Evolutionary conservation across 2,797 vertebrate species (phyloP), one percentile per base, ranked within the genome.

Genomic region (Pangasius macronema): DNA sequence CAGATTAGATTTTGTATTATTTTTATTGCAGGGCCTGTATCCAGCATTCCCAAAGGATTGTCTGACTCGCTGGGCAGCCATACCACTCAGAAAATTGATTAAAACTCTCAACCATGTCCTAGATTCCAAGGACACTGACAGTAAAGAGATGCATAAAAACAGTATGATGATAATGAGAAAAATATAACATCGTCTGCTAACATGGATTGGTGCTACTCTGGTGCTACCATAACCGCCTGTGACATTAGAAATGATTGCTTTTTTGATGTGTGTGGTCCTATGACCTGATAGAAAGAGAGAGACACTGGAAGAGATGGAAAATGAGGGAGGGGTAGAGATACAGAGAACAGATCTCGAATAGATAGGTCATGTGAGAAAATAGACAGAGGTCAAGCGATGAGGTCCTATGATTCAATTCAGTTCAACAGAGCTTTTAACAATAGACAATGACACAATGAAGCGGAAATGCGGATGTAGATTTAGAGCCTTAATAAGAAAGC

Each of bases 1-100:
- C 95, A 94, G 95, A 96, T 96, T 95, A 95, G 91, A 95, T 95
- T 96, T 90, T 88, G 89, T 89, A 93, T 95, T 95, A 94, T 95
- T 95, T 95, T 95, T 96, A 92, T 91, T 95, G 91, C 93, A 91
- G 89, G 93, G 93, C 94, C 94, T 92, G 92, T 93, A 93, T 93
- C 92, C 92, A 67, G 91, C 93, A 91, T 91, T 88, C 91, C 91
- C 92, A 72, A 89, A 92, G 90, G 93, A 81, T 83, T 86, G 89
- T 49, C 65, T 73, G 85, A 72, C 59, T 79, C 49, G 87, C 90
- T 67, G 87, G 89, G 81, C 90, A 89, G 86, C 92, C 92, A 89
- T 92, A 90, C 89, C 89, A 90, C 93, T 94, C 87, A 92, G 90
- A 94, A 94, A 95, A 95, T 95, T 95, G 94, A 96, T 96, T 96